A percentile compares a stretch with the other conserved stretches of the same genome.
These are phyloP conservation scores for Ophonus ardosiacus DNA, from an alignment of 2,888 invertebrate genomes.

Conservation along the genomic window DNA sequence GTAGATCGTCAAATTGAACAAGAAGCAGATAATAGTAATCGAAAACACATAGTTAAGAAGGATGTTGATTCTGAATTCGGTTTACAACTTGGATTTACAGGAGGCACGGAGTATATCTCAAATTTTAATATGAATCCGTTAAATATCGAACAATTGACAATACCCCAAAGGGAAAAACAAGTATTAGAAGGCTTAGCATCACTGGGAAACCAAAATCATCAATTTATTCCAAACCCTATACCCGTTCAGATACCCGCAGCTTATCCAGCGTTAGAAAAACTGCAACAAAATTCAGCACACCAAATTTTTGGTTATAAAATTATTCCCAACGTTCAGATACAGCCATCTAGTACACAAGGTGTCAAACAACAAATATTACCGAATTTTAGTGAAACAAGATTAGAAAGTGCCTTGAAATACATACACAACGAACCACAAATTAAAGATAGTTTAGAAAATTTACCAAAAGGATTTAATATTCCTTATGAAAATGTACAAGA, in stretches of 20 bases:
- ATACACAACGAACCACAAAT: slow-evolving; percentile 38
- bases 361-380: not conserved
- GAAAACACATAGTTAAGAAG: slow-evolving; percentile 28
- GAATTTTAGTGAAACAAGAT: not conserved
- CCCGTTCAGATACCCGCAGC: not conserved
- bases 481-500: not conserved
- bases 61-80: not conserved
- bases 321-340: not conserved
- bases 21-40: not conserved
- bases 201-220: not conserved
- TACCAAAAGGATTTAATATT: slow-evolving; percentile 4
- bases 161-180: not conserved
- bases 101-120: slow-evolving; percentile 9
- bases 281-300: not conserved
- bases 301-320: slow-evolving; percentile 1
- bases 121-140: slow-evolving; percentile 27
- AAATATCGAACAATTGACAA: slow-evolving; percentile 3
- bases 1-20: not conserved
- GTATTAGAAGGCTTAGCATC: not conserved
- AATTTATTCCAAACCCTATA: not conserved
- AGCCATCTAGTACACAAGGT: slow-evolving; percentile 16
- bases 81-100: not conserved
- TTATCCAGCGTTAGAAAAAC: not conserved
- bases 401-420: not conserved
- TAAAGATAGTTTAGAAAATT: not conserved